Evolutionary conservation across 1,140 invertebrate species (phyloP), one percentile per base, ranked within the genome.

Genomic region (Eubasilissa regina): DNA sequence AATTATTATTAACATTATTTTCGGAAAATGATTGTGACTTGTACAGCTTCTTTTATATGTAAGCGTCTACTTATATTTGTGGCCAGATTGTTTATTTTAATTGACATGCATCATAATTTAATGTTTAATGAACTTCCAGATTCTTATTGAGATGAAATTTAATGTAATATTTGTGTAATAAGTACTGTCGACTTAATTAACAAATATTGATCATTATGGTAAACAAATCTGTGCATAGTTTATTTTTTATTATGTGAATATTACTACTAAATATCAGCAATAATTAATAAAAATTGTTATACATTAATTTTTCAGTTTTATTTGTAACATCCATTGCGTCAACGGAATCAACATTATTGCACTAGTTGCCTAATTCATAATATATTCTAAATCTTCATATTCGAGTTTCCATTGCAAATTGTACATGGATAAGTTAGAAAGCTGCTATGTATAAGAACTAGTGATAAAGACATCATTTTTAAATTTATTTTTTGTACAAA

Each of bases 221-320:
- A 80, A 83, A 80, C 86, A 86, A 86, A 89, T 85, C 87, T 89
- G 88, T 89, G 89, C 87, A 89, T 89, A 89, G 89, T 89, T 89
- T 89, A 89, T 89, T 89, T 89, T 89, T 88, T 89, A 89, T 89
- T 89, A 89, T 89, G 87, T 89, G 88, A 89, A 89, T 89, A 89
- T 88, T 83, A 84, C 80, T 82, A 80, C 81, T 82, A 80, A 82
- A 80, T 80, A 83, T 83, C 81, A 80, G 81, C 81, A 83, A 83
- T 83, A 83, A 83, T 83, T 83, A 83, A 83, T 83, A 83, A 83
- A 82, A 83, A 83, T 83, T 83, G 81, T 83, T 83, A 83, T 83
- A 83, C 77, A 83, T 83, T 83, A 83, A 12, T 21, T 35, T 12
- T 10, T 56, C 19, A 12, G 51, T 64, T 79, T 78, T 70, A 45